phyloP scores from a whole-genome alignment of 2,888 invertebrate species.

The Mactromeris polynyma region DNA sequence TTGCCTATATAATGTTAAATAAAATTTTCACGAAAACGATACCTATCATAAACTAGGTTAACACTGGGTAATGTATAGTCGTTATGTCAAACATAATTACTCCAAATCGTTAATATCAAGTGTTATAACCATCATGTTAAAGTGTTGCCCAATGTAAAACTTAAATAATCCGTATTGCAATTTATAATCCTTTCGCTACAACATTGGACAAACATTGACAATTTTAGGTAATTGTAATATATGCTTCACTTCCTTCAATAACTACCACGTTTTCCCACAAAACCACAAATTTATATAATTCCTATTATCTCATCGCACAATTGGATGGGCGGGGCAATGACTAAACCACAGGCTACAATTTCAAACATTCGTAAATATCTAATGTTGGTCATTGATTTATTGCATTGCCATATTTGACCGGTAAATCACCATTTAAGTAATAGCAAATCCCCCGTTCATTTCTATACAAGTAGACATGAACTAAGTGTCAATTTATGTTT shows the following conservation, averaged over 20 bases:
- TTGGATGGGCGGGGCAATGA: conserved; percentile 10
- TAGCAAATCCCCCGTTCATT: neutral
- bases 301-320: neutral
- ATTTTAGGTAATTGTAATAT: neutral
- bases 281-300: conserved; percentile 3
- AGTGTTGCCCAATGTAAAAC: too few relatives aligned
- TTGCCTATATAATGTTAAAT: too few relatives aligned
- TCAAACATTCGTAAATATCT: neutral
- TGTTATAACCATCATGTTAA: too few relatives aligned
- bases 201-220: neutral
- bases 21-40: too few relatives aligned
- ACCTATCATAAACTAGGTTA: too few relatives aligned
- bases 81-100: too few relatives aligned
- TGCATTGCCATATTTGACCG: neutral
- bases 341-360: neutral
- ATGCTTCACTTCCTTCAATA: neutral
- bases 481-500: too few relatives aligned
- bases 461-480: neutral
- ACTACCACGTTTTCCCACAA: neutral
- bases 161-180: neutral
- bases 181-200: neutral
- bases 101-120: too few relatives aligned
- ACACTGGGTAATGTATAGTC: too few relatives aligned
- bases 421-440: conserved; percentile 11
- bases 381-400: neutral